These are phyloP conservation scores for Aurelia sp. DNA, from an alignment of 30 jellyfish, hydroid and myxozoan species.

Conservation along the genomic window DNA sequence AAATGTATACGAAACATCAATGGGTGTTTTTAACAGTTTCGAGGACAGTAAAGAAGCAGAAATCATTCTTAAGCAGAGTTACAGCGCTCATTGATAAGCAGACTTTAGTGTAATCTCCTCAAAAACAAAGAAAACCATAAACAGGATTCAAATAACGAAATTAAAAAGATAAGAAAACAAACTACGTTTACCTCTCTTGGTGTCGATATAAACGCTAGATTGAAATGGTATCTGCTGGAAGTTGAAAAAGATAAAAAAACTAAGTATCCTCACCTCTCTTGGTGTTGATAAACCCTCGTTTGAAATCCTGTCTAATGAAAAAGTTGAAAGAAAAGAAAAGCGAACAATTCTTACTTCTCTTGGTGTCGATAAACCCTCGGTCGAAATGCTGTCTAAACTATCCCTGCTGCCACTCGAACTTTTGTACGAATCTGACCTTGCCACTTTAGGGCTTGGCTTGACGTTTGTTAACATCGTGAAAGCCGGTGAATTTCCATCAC, in stretches of 20 bases:
- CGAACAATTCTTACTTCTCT: slow-evolving; percentile 45
- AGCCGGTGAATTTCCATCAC: slow-evolving; percentile 74
- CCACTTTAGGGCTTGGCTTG: slow-evolving; percentile 67
- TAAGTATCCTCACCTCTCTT: too few relatives aligned
- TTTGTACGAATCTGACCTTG: slow-evolving; percentile 81
- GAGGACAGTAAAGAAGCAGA: too few relatives aligned
- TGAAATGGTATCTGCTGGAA: slow-evolving; percentile 73
- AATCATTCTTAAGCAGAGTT: too few relatives aligned
- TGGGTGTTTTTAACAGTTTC: too few relatives aligned
- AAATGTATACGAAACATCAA: too few relatives aligned
- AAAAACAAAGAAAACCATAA: not conserved
- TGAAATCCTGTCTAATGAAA: not conserved
- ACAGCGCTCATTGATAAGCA: too few relatives aligned
- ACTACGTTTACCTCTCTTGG: slow-evolving; percentile 68
- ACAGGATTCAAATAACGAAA: slow-evolving; percentile 6
- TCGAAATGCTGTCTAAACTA: slow-evolving; percentile 85
- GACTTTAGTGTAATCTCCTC: not conserved
- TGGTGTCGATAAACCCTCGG: slow-evolving; percentile 83
- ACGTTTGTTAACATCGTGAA: slow-evolving; percentile 58
- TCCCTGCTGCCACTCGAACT: slow-evolving; percentile 93
- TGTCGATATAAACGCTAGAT: slow-evolving; percentile 78
- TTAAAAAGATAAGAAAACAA: not conserved
- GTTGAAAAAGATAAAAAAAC: too few relatives aligned
- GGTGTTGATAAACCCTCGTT: not conserved
- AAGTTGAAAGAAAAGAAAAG: not conserved